Base-by-base conservation (phyloP, 2,797 vertebrate genomes). In the Gallinago stenura region DNA sequence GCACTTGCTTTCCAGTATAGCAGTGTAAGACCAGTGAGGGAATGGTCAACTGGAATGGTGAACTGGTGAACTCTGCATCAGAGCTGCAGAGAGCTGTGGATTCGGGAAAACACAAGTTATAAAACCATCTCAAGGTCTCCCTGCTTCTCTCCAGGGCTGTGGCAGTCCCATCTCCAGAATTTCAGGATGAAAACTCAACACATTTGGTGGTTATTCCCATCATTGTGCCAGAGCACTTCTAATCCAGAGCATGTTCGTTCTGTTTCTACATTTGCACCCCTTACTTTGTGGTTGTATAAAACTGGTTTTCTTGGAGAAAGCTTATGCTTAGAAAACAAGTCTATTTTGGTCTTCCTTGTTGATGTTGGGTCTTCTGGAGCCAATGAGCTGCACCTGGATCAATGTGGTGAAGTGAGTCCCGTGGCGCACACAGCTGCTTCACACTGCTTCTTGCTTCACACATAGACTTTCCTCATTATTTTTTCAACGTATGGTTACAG, bases 241-340 rank as follows among this genome's bases (percentile, higher is more conserved):
- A 43, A 19, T 28, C 41, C 24, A 12, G 26, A 61, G 33, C 72
- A 35, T 48, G 3, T 39, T 56, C 60, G 60, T 72, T 70, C 50
- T 83, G 14, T 93, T 92, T 92, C 61, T 93, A 10, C 71, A 24
- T 89, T 61, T 88, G 70, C 62, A 60, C 90, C 89, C 73, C 45
- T 86, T 77, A 80, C 95, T 95, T 80, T 85, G 56, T 85, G 54
- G 46, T 79, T 73, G 61, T 62, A 28, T 37, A 87, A 90, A 92
- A 26, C 65, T 62, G 45, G 13, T 83, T 91, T 83, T 71, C 71
- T 88, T 82, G 5, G 25, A 84, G 94, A 85, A 95, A 93, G 45
- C 73, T 54, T 92, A 45, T 62, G 43, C 61, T 66, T 72, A 48
- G 68, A 89, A 35, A 56, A 43, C 33, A 71, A 46, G 9, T 33